Evolutionary conservation across 2,797 vertebrate genomes (phyloP).

Genomic region (Coracias cyanogaster): DNA sequence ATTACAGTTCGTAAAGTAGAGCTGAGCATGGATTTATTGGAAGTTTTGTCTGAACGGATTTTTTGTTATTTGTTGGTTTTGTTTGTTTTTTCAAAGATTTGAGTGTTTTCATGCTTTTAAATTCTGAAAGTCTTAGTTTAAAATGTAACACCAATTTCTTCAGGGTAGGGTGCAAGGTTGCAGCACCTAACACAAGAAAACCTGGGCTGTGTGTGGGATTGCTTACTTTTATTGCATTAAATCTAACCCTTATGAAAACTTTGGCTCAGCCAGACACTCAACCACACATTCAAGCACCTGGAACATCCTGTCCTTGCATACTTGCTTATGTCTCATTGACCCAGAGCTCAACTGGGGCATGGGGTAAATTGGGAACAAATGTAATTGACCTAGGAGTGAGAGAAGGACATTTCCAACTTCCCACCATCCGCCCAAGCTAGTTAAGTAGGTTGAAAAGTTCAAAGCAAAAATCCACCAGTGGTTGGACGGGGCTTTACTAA

Average conservation of each 20-base stretch:
- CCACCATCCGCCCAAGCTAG: background rate
- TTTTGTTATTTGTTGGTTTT: background rate
- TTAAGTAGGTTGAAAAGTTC: background rate
- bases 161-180: background rate
- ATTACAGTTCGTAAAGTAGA: background rate
- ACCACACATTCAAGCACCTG: constrained; percentile 5
- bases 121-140: background rate
- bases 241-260: constrained; percentile 22
- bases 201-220: background rate
- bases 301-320: background rate
- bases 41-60: background rate
- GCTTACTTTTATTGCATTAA: background rate
- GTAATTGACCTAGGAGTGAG: background rate
- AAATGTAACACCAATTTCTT: background rate
- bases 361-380: background rate
- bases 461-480: background rate
- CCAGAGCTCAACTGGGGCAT: background rate
- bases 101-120: background rate
- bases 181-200: background rate
- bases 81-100: background rate
- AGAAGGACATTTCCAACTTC: background rate
- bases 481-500: background rate
- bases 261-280: background rate
- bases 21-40: background rate
- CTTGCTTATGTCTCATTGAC: background rate